Evolutionary conservation across 2,888 invertebrate species (phyloP).

Genomic region (Chymomyza fuscimana): DNA sequence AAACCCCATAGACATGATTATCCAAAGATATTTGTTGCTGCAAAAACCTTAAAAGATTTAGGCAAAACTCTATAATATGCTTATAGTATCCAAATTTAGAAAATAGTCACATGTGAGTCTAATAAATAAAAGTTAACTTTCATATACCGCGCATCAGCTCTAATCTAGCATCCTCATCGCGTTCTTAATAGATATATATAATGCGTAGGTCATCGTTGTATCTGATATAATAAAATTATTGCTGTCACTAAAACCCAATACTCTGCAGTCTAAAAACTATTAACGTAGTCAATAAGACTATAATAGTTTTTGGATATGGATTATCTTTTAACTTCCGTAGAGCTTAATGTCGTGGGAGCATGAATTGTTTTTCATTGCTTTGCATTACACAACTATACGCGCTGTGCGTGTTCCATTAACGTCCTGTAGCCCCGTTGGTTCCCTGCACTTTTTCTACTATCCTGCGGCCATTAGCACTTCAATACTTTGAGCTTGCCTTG

Average conservation of each 20-base stretch:
- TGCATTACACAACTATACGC: not conserved
- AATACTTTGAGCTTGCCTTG: not conserved
- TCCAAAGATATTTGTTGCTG: too few species aligned
- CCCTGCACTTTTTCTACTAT: not conserved
- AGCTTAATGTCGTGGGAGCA: not conserved
- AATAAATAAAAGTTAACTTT: too few species aligned
- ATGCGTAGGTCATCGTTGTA: too few species aligned
- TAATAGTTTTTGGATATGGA: not conserved
- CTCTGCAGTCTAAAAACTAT: not conserved
- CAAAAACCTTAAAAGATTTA: too few species aligned
- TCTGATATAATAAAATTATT: too few species aligned
- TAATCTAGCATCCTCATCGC: too few species aligned
- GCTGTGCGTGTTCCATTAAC: not conserved
- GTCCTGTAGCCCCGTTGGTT: not conserved
- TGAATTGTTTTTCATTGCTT: not conserved
- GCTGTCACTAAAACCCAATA: not conserved
- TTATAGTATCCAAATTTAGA: too few species aligned
- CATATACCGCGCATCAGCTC: too few species aligned
- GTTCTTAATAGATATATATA: too few species aligned
- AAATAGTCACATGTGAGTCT: too few species aligned
- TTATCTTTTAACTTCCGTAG: not conserved
- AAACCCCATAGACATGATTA: too few species aligned
- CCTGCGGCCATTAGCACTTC: not conserved
- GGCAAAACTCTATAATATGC: too few species aligned
- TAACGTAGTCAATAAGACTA: not conserved